phyloP scores from a whole-genome alignment of 2,113 vertebrate species.

The Bostrychus sinensis region DNA sequence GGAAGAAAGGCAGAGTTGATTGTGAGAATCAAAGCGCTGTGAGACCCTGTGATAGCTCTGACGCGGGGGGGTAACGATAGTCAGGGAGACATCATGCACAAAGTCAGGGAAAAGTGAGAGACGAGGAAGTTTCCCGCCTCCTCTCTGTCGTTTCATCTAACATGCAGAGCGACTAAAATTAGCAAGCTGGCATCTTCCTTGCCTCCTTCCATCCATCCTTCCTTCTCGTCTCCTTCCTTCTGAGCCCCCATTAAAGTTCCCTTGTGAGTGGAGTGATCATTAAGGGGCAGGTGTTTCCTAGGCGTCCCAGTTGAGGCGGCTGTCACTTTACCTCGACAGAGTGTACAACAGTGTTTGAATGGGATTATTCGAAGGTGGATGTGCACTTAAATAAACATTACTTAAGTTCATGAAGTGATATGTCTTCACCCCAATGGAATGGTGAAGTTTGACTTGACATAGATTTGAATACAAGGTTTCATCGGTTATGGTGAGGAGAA shows the following conservation, averaged over 20 bases:
- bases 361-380: neutral
- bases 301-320: slow-evolving; percentile 40
- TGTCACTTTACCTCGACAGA: slow-evolving; percentile 13
- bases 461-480: neutral
- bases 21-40: slow-evolving; percentile 62
- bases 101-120: slow-evolving; percentile 55
- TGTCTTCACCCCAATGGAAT: neutral
- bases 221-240: slow-evolving; percentile 2
- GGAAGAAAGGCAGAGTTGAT: slow-evolving; percentile 58
- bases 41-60: slow-evolving; percentile 47
- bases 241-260: slow-evolving; percentile 52
- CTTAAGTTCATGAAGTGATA: neutral
- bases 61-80: slow-evolving; percentile 62
- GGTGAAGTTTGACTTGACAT: neutral
- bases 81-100: slow-evolving; percentile 54
- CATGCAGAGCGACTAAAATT: slow-evolving; percentile 65
- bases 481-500: neutral
- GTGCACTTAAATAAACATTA: neutral
- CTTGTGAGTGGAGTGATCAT: slow-evolving; percentile 45
- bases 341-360: slow-evolving; percentile 6
- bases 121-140: slow-evolving; percentile 61
- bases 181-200: slow-evolving; percentile 59
- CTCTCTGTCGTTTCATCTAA: slow-evolving; percentile 65
- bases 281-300: slow-evolving; percentile 59
- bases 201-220: slow-evolving; percentile 43